These are phyloP conservation scores for Pluvialis apricaria DNA, from an alignment of 2,113 vertebrate genomes.

Conservation along the genomic window DNA sequence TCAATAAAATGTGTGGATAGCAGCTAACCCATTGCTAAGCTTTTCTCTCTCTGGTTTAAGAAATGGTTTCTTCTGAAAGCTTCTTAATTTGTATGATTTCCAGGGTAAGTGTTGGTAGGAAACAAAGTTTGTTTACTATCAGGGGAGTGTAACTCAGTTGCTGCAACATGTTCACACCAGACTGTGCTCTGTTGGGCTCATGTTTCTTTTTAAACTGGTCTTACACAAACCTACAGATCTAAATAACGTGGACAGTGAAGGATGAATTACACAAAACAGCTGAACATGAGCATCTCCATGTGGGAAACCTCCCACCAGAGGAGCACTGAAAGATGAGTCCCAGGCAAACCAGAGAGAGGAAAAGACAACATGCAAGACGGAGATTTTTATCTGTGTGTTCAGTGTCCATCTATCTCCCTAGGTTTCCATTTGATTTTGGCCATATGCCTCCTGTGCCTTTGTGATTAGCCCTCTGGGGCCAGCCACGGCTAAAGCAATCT, in stretches of 20 bases:
- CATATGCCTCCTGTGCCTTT: not conserved
- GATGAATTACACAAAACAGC: not conserved
- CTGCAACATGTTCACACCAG: not conserved
- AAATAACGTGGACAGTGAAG: not conserved
- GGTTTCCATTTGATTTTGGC: not conserved
- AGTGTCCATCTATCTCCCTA: not conserved
- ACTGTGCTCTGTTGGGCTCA: not conserved
- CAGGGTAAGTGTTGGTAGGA: not conserved
- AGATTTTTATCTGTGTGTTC: not conserved
- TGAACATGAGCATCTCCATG: not conserved
- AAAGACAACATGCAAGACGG: fast-evolving
- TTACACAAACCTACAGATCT: not conserved
- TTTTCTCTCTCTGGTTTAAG: not conserved
- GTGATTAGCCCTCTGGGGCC: not conserved
- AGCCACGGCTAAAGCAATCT: not conserved
- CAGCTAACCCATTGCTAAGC: not conserved
- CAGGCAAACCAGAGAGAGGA: not conserved
- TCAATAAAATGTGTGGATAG: not conserved
- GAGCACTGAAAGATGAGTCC: not conserved
- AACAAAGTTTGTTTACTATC: fast-evolving
- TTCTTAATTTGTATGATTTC: not conserved
- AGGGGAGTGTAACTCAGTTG: not conserved
- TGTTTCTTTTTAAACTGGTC: not conserved
- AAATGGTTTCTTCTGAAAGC: not conserved
- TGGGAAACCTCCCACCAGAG: not conserved